Base-by-base conservation (phyloP, 2,888 invertebrate genomes). In the Synanthedon vespiformis region DNA sequence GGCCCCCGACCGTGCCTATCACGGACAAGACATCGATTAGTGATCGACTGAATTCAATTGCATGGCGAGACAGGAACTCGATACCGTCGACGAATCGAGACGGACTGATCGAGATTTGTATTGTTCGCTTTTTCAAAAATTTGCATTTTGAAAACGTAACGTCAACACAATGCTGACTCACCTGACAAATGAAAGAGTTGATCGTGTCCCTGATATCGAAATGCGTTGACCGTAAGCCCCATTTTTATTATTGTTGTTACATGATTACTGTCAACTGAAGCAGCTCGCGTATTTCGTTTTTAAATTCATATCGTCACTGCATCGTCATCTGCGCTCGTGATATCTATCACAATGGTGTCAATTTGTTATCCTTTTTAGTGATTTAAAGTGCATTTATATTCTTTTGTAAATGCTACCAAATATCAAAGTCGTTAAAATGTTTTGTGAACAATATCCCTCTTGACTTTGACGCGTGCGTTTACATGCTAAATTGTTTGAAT, bases 31-130 rank as follows among this genome's bases (percentile, higher is more conserved):
- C 87, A 86, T 86, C 87, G 87, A 87, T 87, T 87, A 87, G 87
- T 85, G 87, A 86, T 87, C 86, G 85, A 86, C 85, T 79, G 86
- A 85, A 86, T 86, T 86, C 87, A 87, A 86, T 87, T 86, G 86
- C 85, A 80, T 81, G 76, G 77, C 75, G 76, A 79, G 84, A 85
- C 84, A 79, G 73, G 82, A 74, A 67, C 56, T 74, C 81, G 83
- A 85, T 84, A 82, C 80, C 73, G 80, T 77, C 77, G 74, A 73
- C 64, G 74, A 72, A 82, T 82, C 86, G 76, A 83, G 77, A 78
- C 82, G 70, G 70, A 72, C 73, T 67, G 72, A 78, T 75, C 81
- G 77, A 80, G 80, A 80, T 83, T 75, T 75, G 80, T 78, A 86
- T 86, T 87, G 84, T 86, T 83, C 77, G 69, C 69, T 77, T 85